Base-by-base conservation (phyloP, 2,888 invertebrate species). In the Hydraecia micacea region DNA sequence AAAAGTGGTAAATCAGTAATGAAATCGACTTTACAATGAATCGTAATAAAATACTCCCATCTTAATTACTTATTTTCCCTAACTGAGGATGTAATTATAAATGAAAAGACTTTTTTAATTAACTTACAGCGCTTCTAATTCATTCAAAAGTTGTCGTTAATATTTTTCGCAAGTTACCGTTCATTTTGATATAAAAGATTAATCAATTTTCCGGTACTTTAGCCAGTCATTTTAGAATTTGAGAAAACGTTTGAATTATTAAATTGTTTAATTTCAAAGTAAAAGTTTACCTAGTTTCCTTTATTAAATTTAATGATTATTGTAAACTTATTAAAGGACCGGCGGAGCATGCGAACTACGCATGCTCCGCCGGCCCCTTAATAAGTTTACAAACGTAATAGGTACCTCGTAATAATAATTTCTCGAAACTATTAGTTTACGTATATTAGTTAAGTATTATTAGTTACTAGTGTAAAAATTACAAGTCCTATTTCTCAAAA, bases 141-240 rank as follows among this genome's bases (percentile, higher is more conserved):
- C 75, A 74, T 66, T 73, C 42, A 42, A 42, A 70, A 83, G 79
- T 55, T 76, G n/a, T 21, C 46, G 52, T 28, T 73, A 71, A 79
- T 86, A 49, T 75, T 83, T 73, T 82, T 65, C 62, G 9, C 42
- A 49, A 78, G 66, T 78, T 55, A 71, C 49, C 55, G 62, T 84
- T 79, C 73, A 86, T 84, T 86, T 63, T 46, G 60, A 71, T 76
- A 72, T 73, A 55, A 86, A 67, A 73, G 11, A 73, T 76, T 75
- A 63, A 77, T 86, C n/a, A 65, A 66, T 62, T 78, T 84, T 65
- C 52, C 78, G 36, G 39, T 72, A 49, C 32, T 55, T 49, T 39
- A 21, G 21, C 42, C n/a, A 28, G 58, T 65, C 65, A 46, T 71
- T 77, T 65, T 21, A 52, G 46, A 70, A 49, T 63, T 85, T 15